phyloP scores from a whole-genome alignment of 2,888 invertebrate species.

The Gandaritis pyraliata region DNA sequence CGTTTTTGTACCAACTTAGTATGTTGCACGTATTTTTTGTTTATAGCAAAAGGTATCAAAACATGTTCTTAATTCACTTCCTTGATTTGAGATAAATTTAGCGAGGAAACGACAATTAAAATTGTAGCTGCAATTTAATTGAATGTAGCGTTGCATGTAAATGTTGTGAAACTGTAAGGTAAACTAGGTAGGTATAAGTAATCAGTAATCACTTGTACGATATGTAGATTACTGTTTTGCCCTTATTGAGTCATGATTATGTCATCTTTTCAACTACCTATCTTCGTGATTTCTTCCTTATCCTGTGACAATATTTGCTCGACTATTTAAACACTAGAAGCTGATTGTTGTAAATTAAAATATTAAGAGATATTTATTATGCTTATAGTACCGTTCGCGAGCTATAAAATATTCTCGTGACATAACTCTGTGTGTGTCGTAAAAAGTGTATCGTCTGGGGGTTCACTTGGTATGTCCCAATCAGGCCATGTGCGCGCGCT shows the following conservation, averaged over 20 bases:
- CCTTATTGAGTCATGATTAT: conserved; percentile 28
- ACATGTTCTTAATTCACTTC: conserved; percentile 8
- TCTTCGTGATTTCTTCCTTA: conserved; percentile 31
- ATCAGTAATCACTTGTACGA: conserved; percentile 7
- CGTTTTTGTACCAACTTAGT: conserved; percentile 15
- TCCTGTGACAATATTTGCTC: conserved; percentile 31
- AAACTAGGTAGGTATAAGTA: not conserved
- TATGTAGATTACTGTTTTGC: conserved; percentile 23
- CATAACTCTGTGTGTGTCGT: conserved; percentile 67
- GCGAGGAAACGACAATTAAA: conserved; percentile 8
- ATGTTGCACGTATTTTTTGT: conserved; percentile 13
- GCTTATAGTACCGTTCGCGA: conserved; percentile 29
- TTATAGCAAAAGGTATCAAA: conserved; percentile 9
- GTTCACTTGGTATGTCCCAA: conserved; percentile 80
- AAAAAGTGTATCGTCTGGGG: conserved; percentile 81
- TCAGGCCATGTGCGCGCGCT: conserved; percentile 83
- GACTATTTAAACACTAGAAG: conserved; percentile 25
- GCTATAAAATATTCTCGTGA: conserved; percentile 57
- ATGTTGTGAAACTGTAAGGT: not conserved
- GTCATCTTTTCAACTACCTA: conserved; percentile 27
- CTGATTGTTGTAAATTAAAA: conserved; percentile 30
- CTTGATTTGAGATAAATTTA: conserved; percentile 11
- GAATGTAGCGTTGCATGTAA: not conserved
- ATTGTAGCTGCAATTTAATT: conserved; percentile 5
- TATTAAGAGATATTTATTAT: conserved; percentile 24